These are phyloP conservation scores for Pterostichus niger DNA, from an alignment of 2,888 invertebrate species.

Conservation along the genomic window DNA sequence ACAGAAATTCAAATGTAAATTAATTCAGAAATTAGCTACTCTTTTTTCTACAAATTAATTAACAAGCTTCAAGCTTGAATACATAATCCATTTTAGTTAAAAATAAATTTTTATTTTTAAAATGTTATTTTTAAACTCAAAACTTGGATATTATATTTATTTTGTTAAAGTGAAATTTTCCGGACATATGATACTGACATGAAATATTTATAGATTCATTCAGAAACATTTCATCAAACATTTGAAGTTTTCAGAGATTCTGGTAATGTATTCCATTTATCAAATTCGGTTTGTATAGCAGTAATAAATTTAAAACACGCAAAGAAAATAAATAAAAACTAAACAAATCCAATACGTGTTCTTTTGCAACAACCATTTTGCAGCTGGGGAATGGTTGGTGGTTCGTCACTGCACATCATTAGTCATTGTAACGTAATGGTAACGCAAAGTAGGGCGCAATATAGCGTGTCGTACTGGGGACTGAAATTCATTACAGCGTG, in stretches of 20 bases:
- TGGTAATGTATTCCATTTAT: slow-evolving; percentile 17
- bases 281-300: slow-evolving; percentile 1
- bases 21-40: no score
- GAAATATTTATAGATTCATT: no score
- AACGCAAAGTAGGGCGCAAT: background rate
- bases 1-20: no score
- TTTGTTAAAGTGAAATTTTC: no score
- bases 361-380: slow-evolving; percentile 18
- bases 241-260: background rate
- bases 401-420: slow-evolving; percentile 26
- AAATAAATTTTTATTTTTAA: no score
- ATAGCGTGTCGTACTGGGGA: background rate
- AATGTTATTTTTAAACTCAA: no score
- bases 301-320: background rate
- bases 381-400: slow-evolving; percentile 31
- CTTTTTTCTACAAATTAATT: no score
- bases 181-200: no score
- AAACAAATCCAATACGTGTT: slow-evolving; percentile 8
- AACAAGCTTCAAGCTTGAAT: no score
- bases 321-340: slow-evolving; percentile 4
- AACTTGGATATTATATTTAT: no score
- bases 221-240: slow-evolving; percentile 7
- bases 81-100: no score
- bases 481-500: slow-evolving; percentile 2
- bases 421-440: slow-evolving; percentile 34